Evolutionary conservation across 2,113 vertebrate genomes (phyloP).

Genomic region (Pelmatolapia mariae): DNA sequence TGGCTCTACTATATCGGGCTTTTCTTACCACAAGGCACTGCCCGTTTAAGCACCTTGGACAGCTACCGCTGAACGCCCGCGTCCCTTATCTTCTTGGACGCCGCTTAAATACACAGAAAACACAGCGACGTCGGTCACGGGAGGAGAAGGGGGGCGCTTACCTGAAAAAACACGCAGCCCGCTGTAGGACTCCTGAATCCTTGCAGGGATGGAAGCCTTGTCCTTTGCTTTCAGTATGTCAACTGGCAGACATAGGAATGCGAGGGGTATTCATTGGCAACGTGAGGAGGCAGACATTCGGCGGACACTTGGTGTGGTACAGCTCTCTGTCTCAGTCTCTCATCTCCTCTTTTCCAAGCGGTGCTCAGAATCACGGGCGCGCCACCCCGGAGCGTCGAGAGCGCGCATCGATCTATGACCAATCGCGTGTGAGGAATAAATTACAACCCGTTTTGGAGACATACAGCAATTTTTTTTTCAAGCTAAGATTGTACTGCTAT

Average conservation of each 20-base stretch:
- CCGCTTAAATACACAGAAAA: constrained; percentile 23
- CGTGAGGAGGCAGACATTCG: constrained; percentile 57
- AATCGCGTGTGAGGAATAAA: constrained; percentile 64
- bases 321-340: constrained; percentile 17
- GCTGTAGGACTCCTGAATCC: constrained; percentile 52
- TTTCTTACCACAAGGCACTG: not conserved
- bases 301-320: constrained; percentile 48
- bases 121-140: constrained; percentile 17
- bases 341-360: constrained; percentile 45
- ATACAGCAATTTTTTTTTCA: not conserved
- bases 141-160: constrained; percentile 26
- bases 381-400: constrained; percentile 47
- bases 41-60: constrained; percentile 58
- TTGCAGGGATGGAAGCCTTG: constrained; percentile 48
- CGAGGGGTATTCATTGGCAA: constrained; percentile 61
- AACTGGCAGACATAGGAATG: constrained; percentile 70
- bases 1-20: not conserved
- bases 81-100: constrained; percentile 1
- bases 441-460: constrained; percentile 45
- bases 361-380: constrained; percentile 61
- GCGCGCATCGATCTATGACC: constrained; percentile 66
- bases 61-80: constrained; percentile 37
- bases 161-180: constrained; percentile 56
- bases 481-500: not conserved
- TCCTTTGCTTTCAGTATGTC: constrained; percentile 54